Evolutionary conservation across 1,140 invertebrate genomes (phyloP).

Genomic region (Drosophila kurseongensis): DNA sequence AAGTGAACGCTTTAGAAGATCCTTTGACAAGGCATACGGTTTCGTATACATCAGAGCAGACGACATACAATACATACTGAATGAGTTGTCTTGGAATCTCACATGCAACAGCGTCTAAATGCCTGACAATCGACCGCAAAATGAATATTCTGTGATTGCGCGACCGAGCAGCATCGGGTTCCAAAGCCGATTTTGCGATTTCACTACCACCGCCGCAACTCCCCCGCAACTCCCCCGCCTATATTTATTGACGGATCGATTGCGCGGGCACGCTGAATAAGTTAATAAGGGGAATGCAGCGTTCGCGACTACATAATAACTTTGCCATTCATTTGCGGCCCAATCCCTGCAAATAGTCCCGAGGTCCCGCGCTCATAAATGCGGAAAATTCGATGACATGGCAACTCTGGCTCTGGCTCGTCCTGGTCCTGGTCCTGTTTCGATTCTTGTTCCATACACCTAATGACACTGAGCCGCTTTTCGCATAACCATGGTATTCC

Average conservation of each 20-base stretch:
- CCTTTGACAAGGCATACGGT: slow-evolving; percentile 1
- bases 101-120: slow-evolving; percentile 16
- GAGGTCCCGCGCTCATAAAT: slow-evolving; percentile 30
- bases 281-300: slow-evolving; percentile 24
- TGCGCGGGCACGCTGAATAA: slow-evolving; percentile 17
- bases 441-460: slow-evolving; percentile 16
- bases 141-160: slow-evolving; percentile 4
- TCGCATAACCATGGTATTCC: slow-evolving; percentile 20
- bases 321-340: slow-evolving; percentile 16
- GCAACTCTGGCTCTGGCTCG: slow-evolving; percentile 19
- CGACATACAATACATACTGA: not conserved
- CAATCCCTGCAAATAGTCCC: slow-evolving; percentile 17
- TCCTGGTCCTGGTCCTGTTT: slow-evolving; percentile 4
- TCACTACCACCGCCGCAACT: not conserved
- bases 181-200: slow-evolving; percentile 24
- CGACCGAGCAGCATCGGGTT: not conserved
- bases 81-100: slow-evolving; percentile 1
- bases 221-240: slow-evolving; percentile 6
- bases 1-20: not conserved
- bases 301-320: slow-evolving; percentile 16
- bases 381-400: slow-evolving; percentile 55
- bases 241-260: slow-evolving; percentile 28
- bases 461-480: slow-evolving; percentile 51
- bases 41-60: not conserved
- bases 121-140: slow-evolving; percentile 3